Evolutionary conservation across 2,797 vertebrate species (phyloP), one percentile per base, ranked within the genome.

Genomic region (Pseudochromis fuscus): DNA sequence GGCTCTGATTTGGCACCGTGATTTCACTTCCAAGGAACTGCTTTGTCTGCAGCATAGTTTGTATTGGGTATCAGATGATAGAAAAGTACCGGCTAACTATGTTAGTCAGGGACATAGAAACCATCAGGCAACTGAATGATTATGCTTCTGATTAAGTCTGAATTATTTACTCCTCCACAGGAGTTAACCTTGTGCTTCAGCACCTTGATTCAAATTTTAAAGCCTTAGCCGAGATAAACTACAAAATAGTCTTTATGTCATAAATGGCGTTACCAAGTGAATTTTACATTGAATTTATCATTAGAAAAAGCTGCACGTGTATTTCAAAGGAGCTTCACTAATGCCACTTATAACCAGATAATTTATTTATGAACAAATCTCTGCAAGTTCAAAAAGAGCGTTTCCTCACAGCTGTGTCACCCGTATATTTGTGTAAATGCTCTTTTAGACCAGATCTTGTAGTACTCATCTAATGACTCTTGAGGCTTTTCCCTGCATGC

Each of bases 11-110:
- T 50, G 40, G 19, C 28, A 60, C 61, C 7, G 44, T 48, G 75
- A 84, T 82, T 81, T 72, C 24, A 18, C 24, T 67, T 75, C 62
- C 62, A 40, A 53, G 61, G 48, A 71, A 40, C 33, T 61, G 24
- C 53, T 28, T 46, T 52, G 40, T 59, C 31, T 33, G 28, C 46
- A 50, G 12, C 33, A 24, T 16, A 42, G 23, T 58, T 77, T 60
- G 58, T 57, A 53, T 8, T 48, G 42, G 71, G 44, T 6, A 49
- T 49, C n/a, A 48, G 27, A 64, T 57, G 18, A 37, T 23, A 52
- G 52, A 63, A 48, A 40, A 23, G 3, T 46, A 13, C 35, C 42
- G 28, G 58, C 12, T n/a, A 21, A 31, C 59, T 25, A 2, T 65
- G 15, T 64, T 37, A 40, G n/a, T 4, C 19, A 21, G 16, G 35